A percentile compares a stretch with the other conserved stretches of the same genome.
Evolutionary conservation across 2,888 invertebrate genomes (phyloP).

Genomic region (Pristionchus mayeri): DNA sequence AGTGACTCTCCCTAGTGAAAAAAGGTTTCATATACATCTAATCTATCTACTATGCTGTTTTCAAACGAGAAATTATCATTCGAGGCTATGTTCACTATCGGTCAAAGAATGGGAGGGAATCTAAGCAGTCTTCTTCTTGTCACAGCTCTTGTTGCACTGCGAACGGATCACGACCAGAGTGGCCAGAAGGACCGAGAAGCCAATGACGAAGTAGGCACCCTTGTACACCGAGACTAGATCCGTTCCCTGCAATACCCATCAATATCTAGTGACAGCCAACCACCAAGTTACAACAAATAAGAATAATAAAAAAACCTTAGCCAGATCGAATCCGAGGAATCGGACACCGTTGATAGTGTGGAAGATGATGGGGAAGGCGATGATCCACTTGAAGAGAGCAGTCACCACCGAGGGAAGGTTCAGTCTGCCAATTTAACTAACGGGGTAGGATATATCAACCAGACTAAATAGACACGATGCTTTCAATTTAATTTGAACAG

Average conservation of each 20-base stretch:
- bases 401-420: conserved; percentile 71
- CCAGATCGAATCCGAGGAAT: conserved; percentile 75
- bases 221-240: conserved; percentile 69
- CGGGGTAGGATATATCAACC: neutral
- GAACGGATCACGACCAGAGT: conserved; percentile 67
- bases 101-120: conserved; percentile 48
- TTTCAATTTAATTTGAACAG: neutral
- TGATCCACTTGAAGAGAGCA: conserved; percentile 74
- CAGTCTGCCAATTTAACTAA: conserved; percentile 54
- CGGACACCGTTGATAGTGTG: conserved; percentile 76
- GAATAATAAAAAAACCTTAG: conserved; percentile 65
- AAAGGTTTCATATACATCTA: conserved; percentile 26
- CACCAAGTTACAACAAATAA: neutral
- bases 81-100: conserved; percentile 37
- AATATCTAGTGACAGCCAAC: neutral
- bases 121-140: conserved; percentile 53
- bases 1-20: neutral
- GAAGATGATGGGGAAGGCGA: conserved; percentile 75
- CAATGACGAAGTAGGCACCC: conserved; percentile 74
- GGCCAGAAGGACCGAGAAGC: conserved; percentile 69
- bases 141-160: conserved; percentile 54
- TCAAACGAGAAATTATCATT: neutral
- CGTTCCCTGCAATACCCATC: conserved; percentile 50
- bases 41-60: conserved; percentile 33
- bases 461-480: neutral